A percentile compares a stretch with the other conserved stretches of the same genome.
Evolutionary conservation across 2,113 vertebrate species (phyloP).

Genomic region (Pyrgilauda ruficollis): DNA sequence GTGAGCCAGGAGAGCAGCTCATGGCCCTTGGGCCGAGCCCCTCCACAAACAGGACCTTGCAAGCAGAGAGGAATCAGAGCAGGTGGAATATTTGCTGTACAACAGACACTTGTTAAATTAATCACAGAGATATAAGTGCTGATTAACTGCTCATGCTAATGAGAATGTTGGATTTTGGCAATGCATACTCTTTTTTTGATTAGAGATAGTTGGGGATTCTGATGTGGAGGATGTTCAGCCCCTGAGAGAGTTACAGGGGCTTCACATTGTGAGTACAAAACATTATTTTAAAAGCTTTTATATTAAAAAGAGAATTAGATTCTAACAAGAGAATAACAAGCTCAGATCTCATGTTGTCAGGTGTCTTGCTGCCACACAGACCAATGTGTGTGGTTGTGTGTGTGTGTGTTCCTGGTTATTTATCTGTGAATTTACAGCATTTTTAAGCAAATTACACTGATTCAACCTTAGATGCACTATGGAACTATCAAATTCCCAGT

Average conservation of each 20-base stretch:
- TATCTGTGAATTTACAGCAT: background rate
- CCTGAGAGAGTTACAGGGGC: background rate
- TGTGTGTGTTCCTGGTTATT: background rate
- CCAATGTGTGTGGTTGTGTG: background rate
- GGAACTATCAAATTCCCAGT: background rate
- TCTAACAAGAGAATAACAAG: background rate
- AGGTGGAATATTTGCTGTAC: background rate
- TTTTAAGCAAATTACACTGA: background rate
- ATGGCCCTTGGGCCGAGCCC: background rate
- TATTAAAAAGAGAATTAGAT: background rate
- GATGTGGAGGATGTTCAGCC: background rate
- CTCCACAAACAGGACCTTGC: background rate
- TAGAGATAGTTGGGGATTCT: background rate
- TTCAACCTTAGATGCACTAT: background rate
- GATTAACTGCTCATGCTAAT: background rate
- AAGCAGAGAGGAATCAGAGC: background rate
- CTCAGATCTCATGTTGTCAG: background rate
- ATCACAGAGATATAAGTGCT: background rate
- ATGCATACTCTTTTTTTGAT: accelerated
- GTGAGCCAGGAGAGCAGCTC: background rate
- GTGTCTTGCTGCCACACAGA: background rate
- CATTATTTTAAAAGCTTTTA: background rate
- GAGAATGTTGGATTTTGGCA: background rate
- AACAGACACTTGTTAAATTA: background rate
- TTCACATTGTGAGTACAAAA: background rate